These are phyloP conservation scores for Lottia gigantea DNA, from an alignment of 2,888 invertebrate species.

Conservation along the genomic window DNA sequence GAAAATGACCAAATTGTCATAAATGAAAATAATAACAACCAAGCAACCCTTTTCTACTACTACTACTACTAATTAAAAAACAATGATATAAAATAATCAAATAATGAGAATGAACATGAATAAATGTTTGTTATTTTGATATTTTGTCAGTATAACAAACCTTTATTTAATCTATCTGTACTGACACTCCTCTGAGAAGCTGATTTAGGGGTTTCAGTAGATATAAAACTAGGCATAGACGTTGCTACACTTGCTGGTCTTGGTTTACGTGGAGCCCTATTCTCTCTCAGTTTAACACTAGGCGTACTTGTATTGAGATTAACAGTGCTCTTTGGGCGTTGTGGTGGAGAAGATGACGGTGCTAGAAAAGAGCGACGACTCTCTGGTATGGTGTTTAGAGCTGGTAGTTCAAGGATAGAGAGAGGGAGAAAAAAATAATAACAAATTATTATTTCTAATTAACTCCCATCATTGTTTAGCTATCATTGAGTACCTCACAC, in stretches of 20 bases:
- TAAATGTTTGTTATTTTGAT: too few relatives aligned
- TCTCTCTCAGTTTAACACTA: constrained; percentile 48
- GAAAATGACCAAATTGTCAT: too few relatives aligned
- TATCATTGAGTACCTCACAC: constrained; percentile 3
- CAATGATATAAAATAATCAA: too few relatives aligned
- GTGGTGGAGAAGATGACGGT: constrained; percentile 41
- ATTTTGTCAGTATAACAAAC: constrained; percentile 23
- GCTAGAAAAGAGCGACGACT: constrained; percentile 62
- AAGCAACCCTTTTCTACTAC: too few relatives aligned
- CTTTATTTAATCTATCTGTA: constrained; percentile 49
- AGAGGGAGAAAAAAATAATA: constrained; percentile 23
- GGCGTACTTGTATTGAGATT: constrained; percentile 36
- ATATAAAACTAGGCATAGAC: constrained; percentile 56
- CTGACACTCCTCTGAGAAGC: constrained; percentile 53
- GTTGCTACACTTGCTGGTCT: constrained; percentile 60
- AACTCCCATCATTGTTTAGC: background rate
- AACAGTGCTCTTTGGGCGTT: constrained; percentile 47
- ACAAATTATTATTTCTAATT: constrained; percentile 15
- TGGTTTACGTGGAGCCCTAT: constrained; percentile 51
- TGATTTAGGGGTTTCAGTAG: constrained; percentile 40
- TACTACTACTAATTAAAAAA: too few relatives aligned
- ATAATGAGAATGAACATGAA: too few relatives aligned
- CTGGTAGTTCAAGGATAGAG: constrained; percentile 34
- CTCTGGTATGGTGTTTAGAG: constrained; percentile 60
- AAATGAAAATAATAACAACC: too few relatives aligned